These are phyloP conservation scores for Drosophila seclusa DNA, from an alignment of 2,888 invertebrate genomes.

Conservation along the genomic window DNA sequence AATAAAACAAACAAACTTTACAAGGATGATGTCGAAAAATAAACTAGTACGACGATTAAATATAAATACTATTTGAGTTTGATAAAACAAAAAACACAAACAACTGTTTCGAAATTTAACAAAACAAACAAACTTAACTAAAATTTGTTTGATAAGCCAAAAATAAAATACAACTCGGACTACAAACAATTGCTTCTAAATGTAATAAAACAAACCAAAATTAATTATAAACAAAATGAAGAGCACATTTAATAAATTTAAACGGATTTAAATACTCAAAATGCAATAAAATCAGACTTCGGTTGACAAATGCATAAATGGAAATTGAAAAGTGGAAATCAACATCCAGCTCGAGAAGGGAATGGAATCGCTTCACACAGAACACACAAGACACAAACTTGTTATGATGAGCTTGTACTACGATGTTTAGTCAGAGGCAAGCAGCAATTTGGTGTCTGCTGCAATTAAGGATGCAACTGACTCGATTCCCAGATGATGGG, in stretches of 20 bases:
- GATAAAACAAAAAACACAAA: background rate
- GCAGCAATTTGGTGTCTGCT: slow-evolving; percentile 32
- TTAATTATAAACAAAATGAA: background rate
- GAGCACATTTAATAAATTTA: background rate
- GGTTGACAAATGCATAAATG: background rate
- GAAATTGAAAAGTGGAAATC: background rate
- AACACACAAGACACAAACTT: background rate
- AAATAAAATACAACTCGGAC: too few relatives aligned
- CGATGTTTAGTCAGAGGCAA: background rate
- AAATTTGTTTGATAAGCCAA: too few relatives aligned
- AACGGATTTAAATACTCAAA: background rate
- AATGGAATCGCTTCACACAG: background rate
- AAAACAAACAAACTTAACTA: too few relatives aligned
- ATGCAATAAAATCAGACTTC: background rate
- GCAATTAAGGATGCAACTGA: slow-evolving; percentile 67
- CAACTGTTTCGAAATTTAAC: too few relatives aligned
- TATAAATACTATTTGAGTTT: background rate
- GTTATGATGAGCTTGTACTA: background rate
- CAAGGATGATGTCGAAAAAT: too few relatives aligned
- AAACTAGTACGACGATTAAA: background rate
- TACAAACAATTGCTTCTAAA: too few relatives aligned
- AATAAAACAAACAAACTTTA: too few relatives aligned
- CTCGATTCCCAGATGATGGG: slow-evolving; percentile 59
- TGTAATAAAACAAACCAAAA: too few relatives aligned
- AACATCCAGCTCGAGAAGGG: background rate